Base-by-base conservation (phyloP, 2,797 vertebrate species). In the Alcedo atthis region DNA sequence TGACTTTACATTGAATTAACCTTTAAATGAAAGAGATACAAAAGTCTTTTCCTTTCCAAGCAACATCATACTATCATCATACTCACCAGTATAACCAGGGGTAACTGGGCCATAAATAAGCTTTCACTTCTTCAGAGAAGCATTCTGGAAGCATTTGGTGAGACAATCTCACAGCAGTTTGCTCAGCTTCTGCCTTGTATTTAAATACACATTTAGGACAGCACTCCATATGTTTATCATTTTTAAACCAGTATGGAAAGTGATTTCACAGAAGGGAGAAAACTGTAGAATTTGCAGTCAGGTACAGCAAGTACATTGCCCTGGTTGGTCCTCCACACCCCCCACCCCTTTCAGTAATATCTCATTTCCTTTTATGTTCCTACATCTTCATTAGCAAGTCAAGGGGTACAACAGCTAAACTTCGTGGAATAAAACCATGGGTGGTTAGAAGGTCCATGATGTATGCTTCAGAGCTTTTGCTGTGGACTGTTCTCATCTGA, bases 321-420 rank as follows among this genome's bases (percentile, higher is more conserved):
- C 68, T 83, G 43, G 15, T 57, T 51, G 8, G 4, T 53, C 8
- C 49, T 20, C 43, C 16, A 17, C 43, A 17, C 19, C 43, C 43
- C 43, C 43, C 43, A 45, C 16, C 28, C 16, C 49, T 28, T 16
- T 10, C 26, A 30, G 16, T 67, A 92, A 75, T 67, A 81, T 80
- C 86, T 89, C 48, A 66, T 95, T 94, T 89, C 84, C 64, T 78
- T 95, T 90, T 83, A 59, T 80, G 71, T 35, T 94, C 51, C 37
- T 37, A 37, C 37, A 37, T 37, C 61, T 80, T 69, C n/a, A 6
- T 54, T 33, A 25, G 24, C 24, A 63, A 69, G 32, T 24, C 58
- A 25, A 8, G n/a, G 63, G 17, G 6, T 32, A 37, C 42, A 48
- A 6, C 8, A 61, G 73, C 46, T 69, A 69, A 69, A 30, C 8